Percentiles rank a stretch among this genome's conserved stretches.
phyloP scores from a whole-genome alignment of 2,797 vertebrate genomes.

The Leptodactylus fallax region DNA sequence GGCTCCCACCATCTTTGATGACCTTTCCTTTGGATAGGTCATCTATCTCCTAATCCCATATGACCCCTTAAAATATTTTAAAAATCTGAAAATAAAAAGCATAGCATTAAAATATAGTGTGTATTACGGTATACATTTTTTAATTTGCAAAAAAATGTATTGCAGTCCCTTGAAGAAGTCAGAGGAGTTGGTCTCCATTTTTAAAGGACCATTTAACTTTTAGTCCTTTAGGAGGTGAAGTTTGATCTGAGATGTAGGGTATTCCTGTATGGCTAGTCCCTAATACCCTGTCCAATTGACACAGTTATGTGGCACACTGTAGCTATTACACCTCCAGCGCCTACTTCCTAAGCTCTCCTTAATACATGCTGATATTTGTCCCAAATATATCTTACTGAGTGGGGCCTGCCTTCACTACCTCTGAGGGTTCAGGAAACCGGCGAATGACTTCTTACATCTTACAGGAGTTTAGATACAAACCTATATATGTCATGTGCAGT shows the following conservation, averaged over 20 bases:
- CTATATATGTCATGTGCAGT: neutral
- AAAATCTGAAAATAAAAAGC: too few relatives aligned
- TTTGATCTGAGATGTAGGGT: neutral
- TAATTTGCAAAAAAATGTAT: too few relatives aligned
- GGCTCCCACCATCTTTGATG: too few relatives aligned
- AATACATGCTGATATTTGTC: neutral
- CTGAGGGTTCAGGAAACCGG: neutral
- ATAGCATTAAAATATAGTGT: too few relatives aligned
- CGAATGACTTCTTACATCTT: neutral
- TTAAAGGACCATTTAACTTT: neutral
- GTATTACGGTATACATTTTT: too few relatives aligned
- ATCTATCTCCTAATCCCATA: too few relatives aligned
- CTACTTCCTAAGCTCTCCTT: neutral
- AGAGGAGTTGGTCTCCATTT: neutral
- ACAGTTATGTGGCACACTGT: neutral
- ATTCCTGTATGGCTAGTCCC: neutral
- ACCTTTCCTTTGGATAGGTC: too few relatives aligned
- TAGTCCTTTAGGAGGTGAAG: neutral
- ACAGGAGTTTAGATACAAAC: neutral
- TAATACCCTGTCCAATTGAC: neutral
- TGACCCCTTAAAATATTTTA: too few relatives aligned
- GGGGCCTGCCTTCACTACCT: neutral
- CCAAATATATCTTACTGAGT: neutral
- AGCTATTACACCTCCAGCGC: neutral
- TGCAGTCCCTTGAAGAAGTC: too few relatives aligned